Evolutionary conservation across 2,113 vertebrate genomes (phyloP).

Genomic region (Gambusia affinis): DNA sequence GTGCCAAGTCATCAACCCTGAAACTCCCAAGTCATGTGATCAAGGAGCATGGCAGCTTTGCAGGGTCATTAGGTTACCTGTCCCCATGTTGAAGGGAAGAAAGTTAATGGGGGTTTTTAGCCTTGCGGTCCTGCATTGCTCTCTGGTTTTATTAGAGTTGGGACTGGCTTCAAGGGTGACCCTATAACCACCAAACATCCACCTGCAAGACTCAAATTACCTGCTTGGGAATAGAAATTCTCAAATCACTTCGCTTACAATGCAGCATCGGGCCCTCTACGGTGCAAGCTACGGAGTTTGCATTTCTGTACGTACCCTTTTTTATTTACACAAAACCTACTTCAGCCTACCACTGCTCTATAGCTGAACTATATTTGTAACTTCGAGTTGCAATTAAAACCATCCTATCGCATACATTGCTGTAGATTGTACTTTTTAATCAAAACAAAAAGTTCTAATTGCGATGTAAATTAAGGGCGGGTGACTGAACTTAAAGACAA

Average conservation of each 20-base stretch:
- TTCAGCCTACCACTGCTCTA: background rate
- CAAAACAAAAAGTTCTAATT: background rate
- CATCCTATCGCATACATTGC: background rate
- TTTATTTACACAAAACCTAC: constrained; percentile 6
- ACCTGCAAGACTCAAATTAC: constrained; percentile 67
- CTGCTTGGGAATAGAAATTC: constrained; percentile 57
- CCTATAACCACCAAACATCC: constrained; percentile 51
- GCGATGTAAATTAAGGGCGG: too few relatives aligned
- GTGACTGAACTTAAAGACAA: background rate
- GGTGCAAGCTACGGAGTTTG: constrained; percentile 16
- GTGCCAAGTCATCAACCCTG: constrained; percentile 53
- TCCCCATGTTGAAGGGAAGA: constrained; percentile 60
- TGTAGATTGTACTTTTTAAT: background rate
- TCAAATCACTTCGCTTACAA: constrained; percentile 59
- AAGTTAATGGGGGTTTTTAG: constrained; percentile 72
- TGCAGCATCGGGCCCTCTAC: constrained; percentile 29
- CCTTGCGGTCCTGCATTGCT: constrained; percentile 48
- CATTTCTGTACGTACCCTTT: constrained; percentile 19
- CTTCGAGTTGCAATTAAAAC: background rate
- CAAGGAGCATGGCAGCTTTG: constrained; percentile 37
- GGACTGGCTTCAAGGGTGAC: constrained; percentile 51
- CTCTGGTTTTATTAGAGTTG: constrained; percentile 67
- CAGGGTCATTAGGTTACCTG: constrained; percentile 60
- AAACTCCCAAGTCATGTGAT: constrained; percentile 56
- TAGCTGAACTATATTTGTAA: background rate